phyloP scores from a whole-genome alignment of 2,888 invertebrate genomes.

The Hipparchia semele region DNA sequence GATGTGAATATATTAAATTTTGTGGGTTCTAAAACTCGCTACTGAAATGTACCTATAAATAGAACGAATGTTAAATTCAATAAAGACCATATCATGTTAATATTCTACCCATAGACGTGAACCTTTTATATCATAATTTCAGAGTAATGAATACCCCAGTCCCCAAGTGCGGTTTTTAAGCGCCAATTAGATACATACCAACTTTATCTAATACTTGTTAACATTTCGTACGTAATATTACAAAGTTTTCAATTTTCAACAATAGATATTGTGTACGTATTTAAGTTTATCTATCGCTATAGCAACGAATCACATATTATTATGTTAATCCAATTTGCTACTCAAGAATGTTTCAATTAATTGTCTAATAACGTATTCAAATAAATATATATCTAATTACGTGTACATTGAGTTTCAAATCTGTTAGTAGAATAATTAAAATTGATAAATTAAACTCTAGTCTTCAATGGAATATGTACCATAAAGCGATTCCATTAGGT shows the following conservation, averaged over 20 bases:
- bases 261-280: slow-evolving; percentile 16
- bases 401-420: background rate
- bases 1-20: too few relatives aligned
- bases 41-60: too few relatives aligned
- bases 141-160: background rate
- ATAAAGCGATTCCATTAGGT: background rate
- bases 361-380: background rate
- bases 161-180: background rate
- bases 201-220: background rate
- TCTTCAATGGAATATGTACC: slow-evolving; percentile 3
- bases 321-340: slow-evolving; percentile 38
- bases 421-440: background rate
- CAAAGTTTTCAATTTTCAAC: slow-evolving; percentile 15
- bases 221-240: background rate
- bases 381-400: slow-evolving; percentile 6
- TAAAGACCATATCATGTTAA: background rate
- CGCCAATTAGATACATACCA: background rate
- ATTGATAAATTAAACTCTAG: background rate
- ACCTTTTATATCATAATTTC: background rate
- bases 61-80: too few relatives aligned
- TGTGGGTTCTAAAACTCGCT: too few relatives aligned
- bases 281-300: slow-evolving; percentile 10
- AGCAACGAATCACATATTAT: slow-evolving; percentile 26
- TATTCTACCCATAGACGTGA: background rate
- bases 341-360: slow-evolving; percentile 16